A percentile compares a stretch with the other conserved stretches of the same genome.
These are phyloP conservation scores for Nomada ruficornis DNA, from an alignment of 2,888 invertebrate species.

Conservation along the genomic window DNA sequence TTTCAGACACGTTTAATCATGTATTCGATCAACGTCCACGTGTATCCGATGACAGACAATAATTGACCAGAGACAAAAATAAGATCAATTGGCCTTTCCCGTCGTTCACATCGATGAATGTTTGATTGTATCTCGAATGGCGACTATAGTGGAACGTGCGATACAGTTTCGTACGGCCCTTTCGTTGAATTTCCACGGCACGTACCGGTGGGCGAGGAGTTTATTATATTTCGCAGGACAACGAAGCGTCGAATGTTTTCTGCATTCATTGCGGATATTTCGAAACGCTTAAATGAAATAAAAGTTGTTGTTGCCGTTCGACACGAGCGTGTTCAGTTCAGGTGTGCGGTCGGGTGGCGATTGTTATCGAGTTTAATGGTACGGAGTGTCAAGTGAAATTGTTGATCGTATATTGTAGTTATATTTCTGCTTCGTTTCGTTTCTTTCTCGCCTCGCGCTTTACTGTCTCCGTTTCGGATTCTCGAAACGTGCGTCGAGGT, in stretches of 20 bases:
- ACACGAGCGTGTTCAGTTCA: constrained; percentile 1
- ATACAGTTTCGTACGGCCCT: background rate
- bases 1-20: constrained; percentile 25
- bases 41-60: background rate
- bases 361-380: constrained; percentile 2
- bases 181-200: constrained; percentile 64
- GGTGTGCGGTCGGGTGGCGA: background rate
- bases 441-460: background rate
- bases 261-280: constrained; percentile 7
- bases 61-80: constrained; percentile 22
- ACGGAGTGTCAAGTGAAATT: background rate
- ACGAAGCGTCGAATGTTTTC: constrained; percentile 33
- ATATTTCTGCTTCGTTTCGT: no score
- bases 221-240: constrained; percentile 65
- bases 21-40: background rate
- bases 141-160: background rate
- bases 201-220: constrained; percentile 62
- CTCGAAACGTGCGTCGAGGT: constrained; percentile 10
- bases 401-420: background rate
- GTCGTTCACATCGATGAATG: background rate
- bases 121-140: background rate
- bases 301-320: constrained; percentile 8
- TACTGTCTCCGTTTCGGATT: no score
- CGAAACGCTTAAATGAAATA: constrained; percentile 25
- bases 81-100: background rate